Evolutionary conservation across 1,140 invertebrate species (phyloP), one percentile per base, ranked within the genome.

Genomic region (Antheraea pernyi): DNA sequence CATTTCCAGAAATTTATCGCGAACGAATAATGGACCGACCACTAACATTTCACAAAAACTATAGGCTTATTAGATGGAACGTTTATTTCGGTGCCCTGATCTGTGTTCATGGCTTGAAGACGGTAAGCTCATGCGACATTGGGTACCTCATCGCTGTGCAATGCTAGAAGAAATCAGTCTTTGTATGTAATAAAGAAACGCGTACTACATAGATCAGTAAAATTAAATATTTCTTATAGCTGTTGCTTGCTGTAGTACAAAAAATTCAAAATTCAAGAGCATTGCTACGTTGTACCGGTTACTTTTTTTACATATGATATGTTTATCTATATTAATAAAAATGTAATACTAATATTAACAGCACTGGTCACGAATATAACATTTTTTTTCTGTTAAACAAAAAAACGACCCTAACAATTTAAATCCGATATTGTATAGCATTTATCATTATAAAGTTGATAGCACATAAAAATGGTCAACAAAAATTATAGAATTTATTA

Each of bases 41-140:
- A 63, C 30, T 13, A 16, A n/a, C 30, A 63, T 63, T 63, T n/a
- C 30, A n/a, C 60, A 64, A 48, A 67, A 59, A 66, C 59, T 71
- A 67, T 60, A 67, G 59, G 65, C 65, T 53, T 67, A 67, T 71
- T 63, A 70, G 46, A 67, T 61, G 61, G 9, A 63, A 39, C 63
- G 58, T 67, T 67, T 67, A 60, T 64, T 67, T 36, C 67, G 64
- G 65, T 67, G 59, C 30, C 42, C 46, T 63, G 66, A 67, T 72
- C 62, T 48, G 30, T 18, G 66, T 5, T 58, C 61, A 68, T 37
- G 46, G 53, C 19, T 72, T 65, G 62, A 72, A 68, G 42, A 68
- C 66, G 19, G 65, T 46, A 71, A 68, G 63, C 19, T 46, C 37
- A 68, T 72, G 39, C 70, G 53, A 72, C 70, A 72, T 39, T 65